Evolutionary conservation across 2,797 vertebrate genomes (phyloP).

Genomic region (Peromyscus melanophrys): DNA sequence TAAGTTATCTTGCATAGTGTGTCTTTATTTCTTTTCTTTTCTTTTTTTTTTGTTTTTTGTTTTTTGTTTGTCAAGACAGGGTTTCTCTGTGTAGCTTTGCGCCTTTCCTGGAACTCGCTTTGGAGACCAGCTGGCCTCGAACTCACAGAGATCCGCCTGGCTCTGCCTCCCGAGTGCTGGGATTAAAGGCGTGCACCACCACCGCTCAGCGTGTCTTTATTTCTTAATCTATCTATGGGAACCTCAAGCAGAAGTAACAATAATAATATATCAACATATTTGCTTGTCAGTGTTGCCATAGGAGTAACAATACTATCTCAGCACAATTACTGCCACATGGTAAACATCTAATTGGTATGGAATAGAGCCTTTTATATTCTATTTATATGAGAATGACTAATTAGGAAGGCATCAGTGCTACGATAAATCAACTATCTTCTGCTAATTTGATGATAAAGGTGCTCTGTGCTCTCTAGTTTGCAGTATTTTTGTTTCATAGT

Average conservation of each 20-base stretch:
- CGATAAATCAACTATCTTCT: not conserved
- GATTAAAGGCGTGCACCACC: too few relatives aligned
- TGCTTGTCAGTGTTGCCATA: not conserved
- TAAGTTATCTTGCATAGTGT: not conserved
- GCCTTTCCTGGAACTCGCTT: too few relatives aligned
- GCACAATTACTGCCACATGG: not conserved
- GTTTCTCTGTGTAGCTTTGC: too few relatives aligned
- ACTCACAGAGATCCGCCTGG: too few relatives aligned
- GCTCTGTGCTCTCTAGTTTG: not conserved
- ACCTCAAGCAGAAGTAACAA: not conserved
- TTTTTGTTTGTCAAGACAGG: too few relatives aligned
- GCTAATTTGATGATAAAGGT: not conserved
- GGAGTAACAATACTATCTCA: not conserved
- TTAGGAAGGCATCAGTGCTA: not conserved
- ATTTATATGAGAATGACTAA: not conserved
- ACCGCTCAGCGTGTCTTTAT: not conserved
- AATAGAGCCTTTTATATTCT: not conserved
- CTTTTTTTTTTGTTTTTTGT: too few relatives aligned
- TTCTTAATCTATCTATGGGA: not conserved
- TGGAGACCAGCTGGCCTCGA: too few relatives aligned
- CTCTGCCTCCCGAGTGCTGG: too few relatives aligned
- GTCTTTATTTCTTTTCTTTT: not conserved
- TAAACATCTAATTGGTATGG: not conserved
- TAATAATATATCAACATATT: not conserved
- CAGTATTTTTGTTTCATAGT: not conserved